Percentiles rank a stretch among this genome's conserved stretches.
These are phyloP conservation scores for Leptinotarsa defecta DNA, from an alignment of 1,140 invertebrate genomes.

Conservation along the genomic window DNA sequence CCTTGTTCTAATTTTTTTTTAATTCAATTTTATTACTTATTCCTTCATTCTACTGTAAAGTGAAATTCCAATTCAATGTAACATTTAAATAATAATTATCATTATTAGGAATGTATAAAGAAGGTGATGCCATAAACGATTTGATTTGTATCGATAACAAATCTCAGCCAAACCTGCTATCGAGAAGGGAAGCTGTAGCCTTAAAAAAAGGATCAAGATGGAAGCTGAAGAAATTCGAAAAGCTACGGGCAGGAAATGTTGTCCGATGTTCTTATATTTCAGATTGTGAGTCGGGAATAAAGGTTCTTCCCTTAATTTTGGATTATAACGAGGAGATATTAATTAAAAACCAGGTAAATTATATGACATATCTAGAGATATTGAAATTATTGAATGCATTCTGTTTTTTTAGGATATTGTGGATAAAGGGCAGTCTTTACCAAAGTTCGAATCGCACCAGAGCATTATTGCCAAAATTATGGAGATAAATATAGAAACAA, in stretches of 20 bases:
- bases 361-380: no score
- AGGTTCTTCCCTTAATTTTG: slow-evolving; percentile 35
- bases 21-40: no score
- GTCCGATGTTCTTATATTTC: slow-evolving; percentile 42
- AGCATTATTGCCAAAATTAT: slow-evolving; percentile 37
- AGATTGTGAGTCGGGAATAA: slow-evolving; percentile 33
- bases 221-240: slow-evolving; percentile 32
- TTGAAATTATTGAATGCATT: no score
- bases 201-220: slow-evolving; percentile 20
- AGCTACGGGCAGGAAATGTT: slow-evolving; percentile 30
- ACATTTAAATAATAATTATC: not conserved
- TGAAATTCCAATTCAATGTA: no score
- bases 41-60: no score
- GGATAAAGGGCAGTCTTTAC: slow-evolving; percentile 19
- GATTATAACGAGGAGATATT: slow-evolving; percentile 32
- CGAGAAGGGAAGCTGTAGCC: slow-evolving; percentile 36
- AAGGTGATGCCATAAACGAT: slow-evolving; percentile 52
- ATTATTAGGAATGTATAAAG: slow-evolving; percentile 35
- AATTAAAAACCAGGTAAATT: slow-evolving; percentile 21
- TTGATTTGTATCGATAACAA: slow-evolving; percentile 48
- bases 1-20: no score
- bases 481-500: slow-evolving; percentile 23
- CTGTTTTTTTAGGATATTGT: slow-evolving; percentile 36
- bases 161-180: slow-evolving; percentile 31
- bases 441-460: slow-evolving; percentile 36